Percentiles rank a stretch among this genome's conserved stretches.
Conservation (phyloP, 1,140 invertebrate genomes). For the Lucilia sericata region DNA sequence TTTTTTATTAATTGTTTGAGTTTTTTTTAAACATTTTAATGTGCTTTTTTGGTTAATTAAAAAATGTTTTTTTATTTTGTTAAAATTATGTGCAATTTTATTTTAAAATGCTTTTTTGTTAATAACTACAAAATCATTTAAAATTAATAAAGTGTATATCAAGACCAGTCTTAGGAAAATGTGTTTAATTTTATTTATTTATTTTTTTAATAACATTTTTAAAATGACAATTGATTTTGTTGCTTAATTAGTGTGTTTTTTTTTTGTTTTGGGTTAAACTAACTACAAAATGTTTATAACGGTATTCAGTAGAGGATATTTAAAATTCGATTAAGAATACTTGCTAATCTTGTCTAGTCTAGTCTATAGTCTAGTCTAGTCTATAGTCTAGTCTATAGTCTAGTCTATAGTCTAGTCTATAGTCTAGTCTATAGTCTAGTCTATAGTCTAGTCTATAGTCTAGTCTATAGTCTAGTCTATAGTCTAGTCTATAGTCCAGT, state of each 20-base stretch:
- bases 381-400: too few relatives aligned
- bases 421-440: too few relatives aligned
- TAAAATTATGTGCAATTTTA: constrained; percentile 19
- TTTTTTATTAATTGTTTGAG: neutral
- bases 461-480: too few relatives aligned
- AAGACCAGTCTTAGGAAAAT: constrained; percentile 40
- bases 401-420: too few relatives aligned
- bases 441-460: too few relatives aligned
- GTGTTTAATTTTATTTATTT: constrained; percentile 9
- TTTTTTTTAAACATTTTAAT: constrained; percentile 12
- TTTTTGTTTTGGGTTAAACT: neutral
- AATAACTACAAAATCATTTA: constrained; percentile 22
- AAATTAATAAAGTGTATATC: constrained; percentile 36
- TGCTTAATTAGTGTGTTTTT: neutral
- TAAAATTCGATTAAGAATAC: too few relatives aligned
- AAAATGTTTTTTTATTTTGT: neutral
- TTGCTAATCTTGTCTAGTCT: too few relatives aligned
- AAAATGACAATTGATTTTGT: constrained; percentile 11
- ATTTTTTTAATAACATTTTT: neutral
- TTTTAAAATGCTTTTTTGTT: constrained; percentile 27
- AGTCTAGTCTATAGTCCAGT: too few relatives aligned
- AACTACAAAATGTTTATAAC: constrained; percentile 3
- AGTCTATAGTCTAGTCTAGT: too few relatives aligned
- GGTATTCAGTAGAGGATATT: neutral
- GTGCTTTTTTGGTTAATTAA: constrained; percentile 13